phyloP scores from a whole-genome alignment of 2,888 invertebrate genomes.

The Athetis lepigone region DNA sequence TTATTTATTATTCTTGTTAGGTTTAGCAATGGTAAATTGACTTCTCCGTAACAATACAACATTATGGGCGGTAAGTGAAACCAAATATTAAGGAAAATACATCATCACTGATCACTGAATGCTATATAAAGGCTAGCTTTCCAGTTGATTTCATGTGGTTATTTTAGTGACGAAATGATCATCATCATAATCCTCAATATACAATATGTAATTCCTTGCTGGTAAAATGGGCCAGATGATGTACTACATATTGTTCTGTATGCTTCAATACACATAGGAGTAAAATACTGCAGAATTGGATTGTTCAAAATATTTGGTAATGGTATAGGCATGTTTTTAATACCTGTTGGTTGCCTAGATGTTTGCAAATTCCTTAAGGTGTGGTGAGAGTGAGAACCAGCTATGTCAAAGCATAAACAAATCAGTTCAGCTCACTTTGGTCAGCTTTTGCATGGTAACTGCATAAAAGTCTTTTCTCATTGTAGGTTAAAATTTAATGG shows the following conservation, averaged over 20 bases:
- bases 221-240: slow-evolving; percentile 15
- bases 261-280: slow-evolving; percentile 5
- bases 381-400: slow-evolving; percentile 25
- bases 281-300: slow-evolving; percentile 14
- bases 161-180: slow-evolving; percentile 23
- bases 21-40: slow-evolving; percentile 75
- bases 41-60: slow-evolving; percentile 72
- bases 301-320: slow-evolving; percentile 18
- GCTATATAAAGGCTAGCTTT: slow-evolving; percentile 57
- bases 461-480: slow-evolving; percentile 60
- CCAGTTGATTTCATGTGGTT: slow-evolving; percentile 49
- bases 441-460: slow-evolving; percentile 32
- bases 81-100: slow-evolving; percentile 51
- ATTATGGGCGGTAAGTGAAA: slow-evolving; percentile 84
- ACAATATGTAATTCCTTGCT: slow-evolving; percentile 24
- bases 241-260: slow-evolving; percentile 2
- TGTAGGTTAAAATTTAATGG: slow-evolving; percentile 69
- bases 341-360: slow-evolving; percentile 16
- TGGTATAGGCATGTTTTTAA: slow-evolving; percentile 16
- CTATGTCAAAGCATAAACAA: slow-evolving; percentile 11
- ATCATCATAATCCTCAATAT: slow-evolving; percentile 30
- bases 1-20: slow-evolving; percentile 68
- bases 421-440: slow-evolving; percentile 16
- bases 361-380: slow-evolving; percentile 30
- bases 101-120: slow-evolving; percentile 61